These are phyloP conservation scores for Arion vulgaris DNA, from an alignment of 1,140 invertebrate species.

Conservation along the genomic window DNA sequence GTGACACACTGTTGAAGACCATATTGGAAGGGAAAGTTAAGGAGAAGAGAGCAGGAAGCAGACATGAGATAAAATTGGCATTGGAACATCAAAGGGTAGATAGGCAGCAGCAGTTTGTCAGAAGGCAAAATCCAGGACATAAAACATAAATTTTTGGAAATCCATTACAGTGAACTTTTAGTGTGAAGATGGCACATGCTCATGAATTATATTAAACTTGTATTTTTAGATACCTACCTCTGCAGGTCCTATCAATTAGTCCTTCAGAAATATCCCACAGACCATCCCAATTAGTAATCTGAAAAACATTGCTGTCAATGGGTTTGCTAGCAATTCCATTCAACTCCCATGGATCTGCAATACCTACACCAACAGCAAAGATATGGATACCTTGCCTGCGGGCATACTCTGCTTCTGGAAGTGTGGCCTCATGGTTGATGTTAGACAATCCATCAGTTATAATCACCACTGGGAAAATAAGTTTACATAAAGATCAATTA, in stretches of 20 bases:
- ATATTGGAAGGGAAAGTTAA: too few relatives aligned
- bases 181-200: too few relatives aligned
- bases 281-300: slow-evolving; percentile 48
- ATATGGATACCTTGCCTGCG: slow-evolving; percentile 58
- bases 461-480: slow-evolving; percentile 55
- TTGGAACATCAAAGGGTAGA: too few relatives aligned
- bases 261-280: slow-evolving; percentile 50
- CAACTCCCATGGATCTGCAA: slow-evolving; percentile 57
- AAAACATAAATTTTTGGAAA: too few relatives aligned
- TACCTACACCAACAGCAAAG: slow-evolving; percentile 60
- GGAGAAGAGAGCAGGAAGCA: too few relatives aligned
- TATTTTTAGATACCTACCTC: too few relatives aligned
- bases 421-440: slow-evolving; percentile 57
- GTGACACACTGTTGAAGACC: too few relatives aligned
- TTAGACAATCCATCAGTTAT: slow-evolving; percentile 68
- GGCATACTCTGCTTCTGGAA: slow-evolving; percentile 54
- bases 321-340: slow-evolving; percentile 59
- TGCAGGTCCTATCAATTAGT: slow-evolving; percentile 55
- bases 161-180: too few relatives aligned
- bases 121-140: too few relatives aligned
- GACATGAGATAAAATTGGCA: too few relatives aligned
- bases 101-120: too few relatives aligned
- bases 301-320: slow-evolving; percentile 49
- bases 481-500: not conserved
- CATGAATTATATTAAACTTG: too few relatives aligned